Percentiles rank a stretch among this genome's conserved stretches.
phyloP scores from a whole-genome alignment of 2,797 vertebrate species.

The Syngnathus acus region DNA sequence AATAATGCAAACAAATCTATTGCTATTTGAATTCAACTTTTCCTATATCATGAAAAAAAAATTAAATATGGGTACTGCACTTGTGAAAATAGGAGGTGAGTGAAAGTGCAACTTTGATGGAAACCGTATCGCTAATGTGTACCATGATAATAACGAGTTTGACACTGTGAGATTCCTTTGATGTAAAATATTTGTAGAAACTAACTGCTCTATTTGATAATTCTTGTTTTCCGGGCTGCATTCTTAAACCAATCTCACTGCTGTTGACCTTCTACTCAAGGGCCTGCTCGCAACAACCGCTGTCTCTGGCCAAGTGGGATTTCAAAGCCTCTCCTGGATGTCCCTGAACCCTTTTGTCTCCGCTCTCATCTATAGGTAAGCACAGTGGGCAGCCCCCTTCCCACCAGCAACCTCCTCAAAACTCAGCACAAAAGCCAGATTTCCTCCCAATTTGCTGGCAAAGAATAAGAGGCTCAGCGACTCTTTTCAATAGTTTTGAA shows the following conservation, averaged over 20 bases:
- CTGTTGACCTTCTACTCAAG: constrained; percentile 51
- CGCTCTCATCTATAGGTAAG: constrained; percentile 80
- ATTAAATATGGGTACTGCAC: no score
- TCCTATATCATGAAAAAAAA: no score
- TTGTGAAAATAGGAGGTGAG: background rate
- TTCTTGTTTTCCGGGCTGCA: background rate
- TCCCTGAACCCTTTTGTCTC: constrained; percentile 66
- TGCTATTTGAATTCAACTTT: no score
- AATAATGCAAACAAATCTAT: no score
- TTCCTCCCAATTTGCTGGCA: constrained; percentile 83
- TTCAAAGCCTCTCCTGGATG: constrained; percentile 68
- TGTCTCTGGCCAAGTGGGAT: constrained; percentile 54
- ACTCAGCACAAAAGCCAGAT: constrained; percentile 85
- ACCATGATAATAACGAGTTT: background rate
- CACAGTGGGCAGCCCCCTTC: constrained; percentile 63
- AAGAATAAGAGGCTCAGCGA: constrained; percentile 78
- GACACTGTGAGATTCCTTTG: background rate
- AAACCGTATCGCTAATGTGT: background rate
- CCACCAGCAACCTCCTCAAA: constrained; percentile 76
- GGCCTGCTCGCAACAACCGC: constrained; percentile 39
- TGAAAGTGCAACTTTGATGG: background rate
- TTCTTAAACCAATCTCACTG: constrained; percentile 22
- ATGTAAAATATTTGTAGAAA: constrained; percentile 3
- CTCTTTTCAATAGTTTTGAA: constrained; percentile 83
- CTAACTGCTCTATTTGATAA: background rate